A percentile compares a stretch with the other conserved stretches of the same genome.
Conservation (phyloP, 2,113 vertebrate species). For the Blennius ocellaris region DNA sequence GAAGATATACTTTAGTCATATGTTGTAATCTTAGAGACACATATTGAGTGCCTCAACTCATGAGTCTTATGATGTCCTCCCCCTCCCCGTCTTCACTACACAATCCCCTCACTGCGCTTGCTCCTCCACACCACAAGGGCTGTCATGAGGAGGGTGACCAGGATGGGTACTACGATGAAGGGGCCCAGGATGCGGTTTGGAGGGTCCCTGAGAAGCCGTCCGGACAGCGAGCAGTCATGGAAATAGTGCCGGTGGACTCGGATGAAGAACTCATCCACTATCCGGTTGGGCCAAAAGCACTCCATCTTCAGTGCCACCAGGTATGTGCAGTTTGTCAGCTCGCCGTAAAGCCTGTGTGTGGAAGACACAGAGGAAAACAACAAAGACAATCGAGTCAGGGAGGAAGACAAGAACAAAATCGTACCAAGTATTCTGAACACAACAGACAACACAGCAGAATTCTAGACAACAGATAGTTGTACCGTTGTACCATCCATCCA, state of each 20-base stretch:
- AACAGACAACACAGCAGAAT: too few relatives aligned
- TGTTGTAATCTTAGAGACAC: neutral
- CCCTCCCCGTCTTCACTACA: slow-evolving; percentile 62
- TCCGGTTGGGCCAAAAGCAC: slow-evolving; percentile 93
- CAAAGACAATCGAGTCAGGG: too few relatives aligned
- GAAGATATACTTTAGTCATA: slow-evolving; percentile 38
- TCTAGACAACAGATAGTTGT: too few relatives aligned
- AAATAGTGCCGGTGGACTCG: slow-evolving; percentile 90
- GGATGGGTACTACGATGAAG: slow-evolving; percentile 89
- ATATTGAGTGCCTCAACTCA: slow-evolving; percentile 19
- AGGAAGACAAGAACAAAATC: too few relatives aligned
- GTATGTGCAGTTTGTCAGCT: slow-evolving; percentile 91
- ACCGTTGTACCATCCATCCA: too few relatives aligned
- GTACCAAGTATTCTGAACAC: too few relatives aligned
- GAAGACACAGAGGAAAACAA: too few relatives aligned
- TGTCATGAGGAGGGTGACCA: slow-evolving; percentile 91
- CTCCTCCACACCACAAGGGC: slow-evolving; percentile 93
- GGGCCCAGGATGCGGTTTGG: slow-evolving; percentile 89
- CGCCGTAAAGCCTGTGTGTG: slow-evolving; percentile 84
- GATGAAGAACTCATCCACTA: slow-evolving; percentile 93
- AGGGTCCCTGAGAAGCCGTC: slow-evolving; percentile 88
- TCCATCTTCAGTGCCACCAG: slow-evolving; percentile 82
- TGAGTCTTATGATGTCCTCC: neutral
- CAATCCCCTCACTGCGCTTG: slow-evolving; percentile 89
- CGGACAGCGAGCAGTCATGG: slow-evolving; percentile 86